Evolutionary conservation across 2,113 vertebrate genomes (phyloP), one percentile per base, ranked within the genome.

Genomic region (Uropsilus gracilis): DNA sequence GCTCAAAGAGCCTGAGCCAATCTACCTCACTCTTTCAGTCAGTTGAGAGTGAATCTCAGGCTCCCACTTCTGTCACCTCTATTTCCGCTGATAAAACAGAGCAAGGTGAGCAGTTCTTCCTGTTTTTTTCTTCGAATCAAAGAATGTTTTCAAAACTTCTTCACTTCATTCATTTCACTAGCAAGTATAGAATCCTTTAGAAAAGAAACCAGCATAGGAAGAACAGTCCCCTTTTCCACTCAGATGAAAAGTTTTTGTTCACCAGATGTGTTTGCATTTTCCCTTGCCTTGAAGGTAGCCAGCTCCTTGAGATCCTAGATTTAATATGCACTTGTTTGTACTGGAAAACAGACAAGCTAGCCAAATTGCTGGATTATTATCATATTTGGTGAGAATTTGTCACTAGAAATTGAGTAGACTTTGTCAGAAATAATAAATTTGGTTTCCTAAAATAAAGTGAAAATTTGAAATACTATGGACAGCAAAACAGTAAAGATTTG

Each of bases 1-100:
- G 99, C 82, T 99, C 99, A 11, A 98, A 99, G 96, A 99, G 99
- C 97, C 98, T 99, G 98, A 99, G 99, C 98, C 99, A 99, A 89
- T 99, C 99, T 80, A 98, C 99, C 0, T 99, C 99, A 0, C 98
- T 99, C 24, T 97, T 98, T 76, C 98, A 98, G 71, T 97, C 98
- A n/a, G 97, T 92, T 0, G 95, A 92, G 64, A 97, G 98, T 59
- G 98, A 98, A 32, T 97, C 98, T 0, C 98, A 98, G 97, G 98
- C 98, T 86, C 98, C 98, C 90, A 98, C 97, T 89, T 98, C 98
- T 0, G 98, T 98, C 30, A 95, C 98, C 89, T 97, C 98, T 96
- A 66, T 98, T 95, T 66, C 95, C 75, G 0, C 97, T 89, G 80
- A 98, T 95, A 86, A 98, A 97, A 4, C 97, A 71, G 98, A 98